A percentile compares a stretch with the other conserved stretches of the same genome.
These are phyloP conservation scores for Drosophila rhopaloa DNA, from an alignment of 1,140 invertebrate genomes.

Conservation along the genomic window DNA sequence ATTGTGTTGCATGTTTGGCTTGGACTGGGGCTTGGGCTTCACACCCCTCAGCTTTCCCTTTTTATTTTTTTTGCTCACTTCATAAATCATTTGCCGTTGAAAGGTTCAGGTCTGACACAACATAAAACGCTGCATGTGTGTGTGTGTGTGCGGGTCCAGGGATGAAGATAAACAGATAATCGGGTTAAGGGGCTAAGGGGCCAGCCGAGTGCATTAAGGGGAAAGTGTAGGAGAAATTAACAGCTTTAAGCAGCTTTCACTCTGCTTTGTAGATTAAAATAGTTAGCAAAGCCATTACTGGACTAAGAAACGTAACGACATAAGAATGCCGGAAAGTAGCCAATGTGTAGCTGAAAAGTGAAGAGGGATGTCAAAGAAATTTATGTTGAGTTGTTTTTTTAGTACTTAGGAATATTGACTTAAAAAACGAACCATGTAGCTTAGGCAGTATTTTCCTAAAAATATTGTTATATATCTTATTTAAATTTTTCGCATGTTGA, in stretches of 20 bases:
- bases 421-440: too few relatives aligned
- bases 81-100: constrained; percentile 78
- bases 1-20: constrained; percentile 78
- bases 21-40: constrained; percentile 53
- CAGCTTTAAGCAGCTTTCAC: constrained; percentile 11
- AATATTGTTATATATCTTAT: too few relatives aligned
- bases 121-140: constrained; percentile 42
- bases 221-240: constrained; percentile 45
- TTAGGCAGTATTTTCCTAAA: too few relatives aligned
- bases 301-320: constrained; percentile 4
- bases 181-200: constrained; percentile 61
- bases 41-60: constrained; percentile 20
- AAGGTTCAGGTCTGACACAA: constrained; percentile 68
- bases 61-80: constrained; percentile 56
- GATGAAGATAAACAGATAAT: constrained; percentile 51
- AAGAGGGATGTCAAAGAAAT: not conserved
- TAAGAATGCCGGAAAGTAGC: not conserved
- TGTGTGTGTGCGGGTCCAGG: constrained; percentile 1
- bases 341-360: not conserved
- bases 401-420: too few relatives aligned
- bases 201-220: constrained; percentile 47
- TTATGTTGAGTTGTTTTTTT: too few relatives aligned
- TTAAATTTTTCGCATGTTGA: too few relatives aligned
- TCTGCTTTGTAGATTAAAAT: constrained; percentile 13
- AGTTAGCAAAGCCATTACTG: constrained; percentile 2